Base-by-base conservation (phyloP, 2,888 invertebrate genomes). In the Neoitamus cyanurus region DNA sequence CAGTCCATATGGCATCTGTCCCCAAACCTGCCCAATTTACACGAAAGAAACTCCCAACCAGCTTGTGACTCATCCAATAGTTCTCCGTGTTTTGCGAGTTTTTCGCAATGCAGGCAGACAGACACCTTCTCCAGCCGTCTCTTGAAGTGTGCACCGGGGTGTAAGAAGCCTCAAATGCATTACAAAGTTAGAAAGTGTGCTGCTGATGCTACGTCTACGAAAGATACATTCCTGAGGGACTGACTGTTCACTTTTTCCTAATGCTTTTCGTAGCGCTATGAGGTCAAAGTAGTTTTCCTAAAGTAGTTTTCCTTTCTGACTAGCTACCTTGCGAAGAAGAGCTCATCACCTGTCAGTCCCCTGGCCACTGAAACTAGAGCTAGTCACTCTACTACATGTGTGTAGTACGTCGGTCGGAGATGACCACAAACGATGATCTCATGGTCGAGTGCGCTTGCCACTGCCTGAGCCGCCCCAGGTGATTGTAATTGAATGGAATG, bases 361-460 rank as follows among this genome's bases (percentile, higher is more conserved):
- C 20, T 73, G 20, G 31, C 3, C 36, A 20, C 28, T 11, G 1
- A 46, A 42, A 13, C 13, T 0, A 77, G 25, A 28, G 37, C 77
- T 30, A 77, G n/a, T 13, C 77, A 13, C 11, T 37, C n/a, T 1
- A 25, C n/a, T 11, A 6, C 42, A 77, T 46, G 46, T 46, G 75
- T 20, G 11, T 0, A 13, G 13, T 13, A 72, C 30, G 0, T 30
- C n/a, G 42, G 31, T 30, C 28, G 11, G 75, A 30, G 70, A 77
- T 77, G 77, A 77, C 77, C 77, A 46, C 77, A 37, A 30, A 28
- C 46, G 77, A 77, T 77, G 77, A 77, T 77, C 37, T 77, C 77
- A 77, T 77, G 77, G 77, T 46, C 77, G 77, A 77, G 3, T 77
- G 77, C 77, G 77, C 77, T 7, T 77, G 77, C 77, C 36, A 20